Base-by-base conservation (phyloP, 2,888 invertebrate genomes). In the Strigamia transsilvanica region DNA sequence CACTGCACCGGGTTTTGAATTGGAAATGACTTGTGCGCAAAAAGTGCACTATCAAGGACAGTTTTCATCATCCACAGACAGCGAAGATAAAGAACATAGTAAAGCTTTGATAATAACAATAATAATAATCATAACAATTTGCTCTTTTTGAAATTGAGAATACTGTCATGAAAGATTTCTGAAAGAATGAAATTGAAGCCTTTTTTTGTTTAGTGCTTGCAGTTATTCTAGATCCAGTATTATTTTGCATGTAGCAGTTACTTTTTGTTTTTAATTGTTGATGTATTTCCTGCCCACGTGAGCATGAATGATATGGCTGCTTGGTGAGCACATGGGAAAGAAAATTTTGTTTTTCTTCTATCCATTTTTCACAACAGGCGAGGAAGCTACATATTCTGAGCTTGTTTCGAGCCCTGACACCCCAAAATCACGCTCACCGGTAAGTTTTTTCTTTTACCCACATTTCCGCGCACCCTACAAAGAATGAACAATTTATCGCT, bases 1-100 rank as follows among this genome's bases (percentile, higher is more conserved):
- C 15, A 66, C 84, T 13, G 21, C 82, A 15, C 80, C 84, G 86
- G 90, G 90, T 85, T 93, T 94, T 88, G 92, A 92, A 85, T 91
- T 94, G 89, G 92, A 92, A 87, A 90, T 94, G 84, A 91, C 91
- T 85, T 91, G 91, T 87, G 91, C 91, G 87, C 93, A 93, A 87
- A 93, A 93, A 81, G 90, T 92, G 84, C 93, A 93, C 84, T 94
- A 94, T 86, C 93, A 92, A 80, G 90, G 91, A 81, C 94, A 94
- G 88, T 85, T 85, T 82, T 82, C 83, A 42, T 56, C 82, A 13
- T 82, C 82, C 10, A 80, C 82, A 4, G 83, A 83, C 80, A 83
- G 82, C 46, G 83, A 83, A 78, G 80, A 80, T 46, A 82, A 83
- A 34, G 84, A 83, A 73, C 82, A 80, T 15, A 82, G 83, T 83